Conservation (phyloP, 2,888 invertebrate species). For the Anticlea derivata region DNA sequence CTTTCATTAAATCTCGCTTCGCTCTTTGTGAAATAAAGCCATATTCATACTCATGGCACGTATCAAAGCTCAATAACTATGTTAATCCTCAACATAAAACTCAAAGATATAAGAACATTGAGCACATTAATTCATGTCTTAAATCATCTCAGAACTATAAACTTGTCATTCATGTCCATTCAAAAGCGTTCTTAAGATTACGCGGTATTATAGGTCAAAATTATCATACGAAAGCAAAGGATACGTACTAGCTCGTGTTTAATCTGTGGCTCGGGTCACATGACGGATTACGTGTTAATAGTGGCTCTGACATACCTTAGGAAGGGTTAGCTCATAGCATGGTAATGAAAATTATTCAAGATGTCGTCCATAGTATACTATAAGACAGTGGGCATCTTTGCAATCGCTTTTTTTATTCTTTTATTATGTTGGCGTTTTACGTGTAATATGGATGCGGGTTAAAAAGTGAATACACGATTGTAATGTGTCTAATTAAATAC, state of each 20-base stretch:
- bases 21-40: no score
- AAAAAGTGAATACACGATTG: no score
- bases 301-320: slow-evolving; percentile 69
- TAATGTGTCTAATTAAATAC: no score
- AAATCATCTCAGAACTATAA: slow-evolving; percentile 40
- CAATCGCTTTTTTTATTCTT: no score
- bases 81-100: neutral
- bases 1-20: no score
- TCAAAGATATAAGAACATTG: neutral
- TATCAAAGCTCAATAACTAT: neutral
- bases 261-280: slow-evolving; percentile 54
- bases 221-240: slow-evolving; percentile 67
- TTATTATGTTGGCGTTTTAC: no score
- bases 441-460: no score
- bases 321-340: slow-evolving; percentile 67
- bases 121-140: slow-evolving; percentile 6
- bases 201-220: slow-evolving; percentile 68
- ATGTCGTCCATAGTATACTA: slow-evolving; percentile 30
- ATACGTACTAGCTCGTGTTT: neutral
- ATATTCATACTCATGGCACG: no score
- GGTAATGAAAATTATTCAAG: slow-evolving; percentile 70
- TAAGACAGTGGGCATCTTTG: slow-evolving; percentile 6
- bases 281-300: slow-evolving; percentile 75
- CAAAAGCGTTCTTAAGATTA: slow-evolving; percentile 58
- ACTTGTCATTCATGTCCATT: slow-evolving; percentile 57